Percentiles rank a stretch among this genome's conserved stretches.
phyloP scores from a whole-genome alignment of 2,888 invertebrate genomes.

The Frankliniella intonsa region DNA sequence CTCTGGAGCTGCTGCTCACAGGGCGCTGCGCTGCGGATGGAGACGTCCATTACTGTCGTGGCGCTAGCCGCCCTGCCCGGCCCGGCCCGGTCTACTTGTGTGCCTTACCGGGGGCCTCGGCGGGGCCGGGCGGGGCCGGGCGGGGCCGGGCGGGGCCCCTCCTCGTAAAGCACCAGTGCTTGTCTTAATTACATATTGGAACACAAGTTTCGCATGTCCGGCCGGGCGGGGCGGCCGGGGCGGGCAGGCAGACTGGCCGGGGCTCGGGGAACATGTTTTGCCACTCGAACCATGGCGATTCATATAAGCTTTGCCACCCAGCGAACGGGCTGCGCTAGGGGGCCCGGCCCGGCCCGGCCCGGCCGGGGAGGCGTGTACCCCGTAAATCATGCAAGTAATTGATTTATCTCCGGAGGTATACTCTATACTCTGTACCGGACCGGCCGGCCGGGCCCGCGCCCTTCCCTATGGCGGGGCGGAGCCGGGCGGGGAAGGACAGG shows the following conservation, averaged over 20 bases:
- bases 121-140: background rate
- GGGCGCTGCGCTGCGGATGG: background rate
- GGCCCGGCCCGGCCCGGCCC: too few species aligned
- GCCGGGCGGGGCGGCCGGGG: background rate
- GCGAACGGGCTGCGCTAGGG: background rate
- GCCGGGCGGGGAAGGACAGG: too few species aligned
- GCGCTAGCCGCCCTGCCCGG: background rate
- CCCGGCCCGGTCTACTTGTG: background rate
- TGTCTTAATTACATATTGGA: constrained; percentile 27
- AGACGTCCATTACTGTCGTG: too few species aligned
- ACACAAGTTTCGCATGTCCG: constrained; percentile 26
- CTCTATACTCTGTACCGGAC: background rate
- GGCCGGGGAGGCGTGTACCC: constrained; percentile 3
- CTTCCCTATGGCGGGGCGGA: background rate
- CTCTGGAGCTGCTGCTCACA: background rate
- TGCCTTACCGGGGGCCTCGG: background rate
- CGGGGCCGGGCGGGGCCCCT: too few species aligned
- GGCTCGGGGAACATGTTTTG: constrained; percentile 11
- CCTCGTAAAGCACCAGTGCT: constrained; percentile 1
- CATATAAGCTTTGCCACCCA: constrained; percentile 20
- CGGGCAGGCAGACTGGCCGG: too few species aligned
- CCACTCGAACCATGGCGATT: constrained; percentile 14
- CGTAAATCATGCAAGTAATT: constrained; percentile 14
- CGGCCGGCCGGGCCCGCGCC: background rate
- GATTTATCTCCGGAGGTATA: background rate